These are phyloP conservation scores for Gymnosoma rotundatum DNA, from an alignment of 2,888 invertebrate species.

Conservation along the genomic window DNA sequence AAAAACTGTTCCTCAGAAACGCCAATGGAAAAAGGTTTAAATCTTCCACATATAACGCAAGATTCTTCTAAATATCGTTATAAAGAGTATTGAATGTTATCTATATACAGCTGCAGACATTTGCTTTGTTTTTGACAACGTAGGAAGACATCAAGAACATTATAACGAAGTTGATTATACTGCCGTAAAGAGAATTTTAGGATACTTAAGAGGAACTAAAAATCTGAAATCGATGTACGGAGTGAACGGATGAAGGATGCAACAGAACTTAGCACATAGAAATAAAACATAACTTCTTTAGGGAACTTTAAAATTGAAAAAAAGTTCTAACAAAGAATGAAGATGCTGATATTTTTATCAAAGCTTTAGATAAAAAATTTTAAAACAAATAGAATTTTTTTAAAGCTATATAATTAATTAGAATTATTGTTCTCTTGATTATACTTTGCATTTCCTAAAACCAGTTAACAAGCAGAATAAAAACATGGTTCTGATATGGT, in stretches of 20 bases:
- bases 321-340: neutral
- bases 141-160: neutral
- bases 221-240: neutral
- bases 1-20: neutral
- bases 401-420: no score
- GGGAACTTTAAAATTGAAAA: neutral
- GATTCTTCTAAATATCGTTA: neutral
- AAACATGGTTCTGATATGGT: no score
- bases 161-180: neutral
- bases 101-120: constrained; percentile 1
- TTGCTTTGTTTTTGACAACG: neutral
- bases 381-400: no score
- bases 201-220: no score
- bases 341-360: neutral
- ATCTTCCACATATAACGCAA: neutral
- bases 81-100: constrained; percentile 13
- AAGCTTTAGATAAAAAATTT: neutral
- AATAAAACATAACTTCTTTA: neutral
- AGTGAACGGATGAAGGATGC: neutral
- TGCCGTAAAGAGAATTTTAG: neutral
- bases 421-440: no score
- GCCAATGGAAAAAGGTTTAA: neutral
- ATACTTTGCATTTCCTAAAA: no score
- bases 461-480: no score
- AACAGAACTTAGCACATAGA: neutral